Conservation (phyloP, 2,888 invertebrate species). For the Lymantria dispar region DNA sequence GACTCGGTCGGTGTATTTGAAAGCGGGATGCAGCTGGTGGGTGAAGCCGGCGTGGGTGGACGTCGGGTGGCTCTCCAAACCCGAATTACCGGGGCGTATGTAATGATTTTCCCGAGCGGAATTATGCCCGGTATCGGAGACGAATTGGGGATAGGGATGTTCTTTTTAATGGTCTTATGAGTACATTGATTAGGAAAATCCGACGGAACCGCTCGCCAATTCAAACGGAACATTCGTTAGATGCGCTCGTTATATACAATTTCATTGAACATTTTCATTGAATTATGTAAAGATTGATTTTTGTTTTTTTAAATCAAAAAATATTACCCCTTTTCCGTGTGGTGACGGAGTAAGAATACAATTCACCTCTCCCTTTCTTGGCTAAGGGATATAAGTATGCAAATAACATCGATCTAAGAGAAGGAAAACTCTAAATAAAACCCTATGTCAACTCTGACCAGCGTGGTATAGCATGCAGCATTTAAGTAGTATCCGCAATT, state of each 20-base stretch:
- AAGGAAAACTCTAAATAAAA: no score
- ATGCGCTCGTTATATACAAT: conserved; percentile 1
- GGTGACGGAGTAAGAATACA: no score
- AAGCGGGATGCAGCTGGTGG: conserved; percentile 80
- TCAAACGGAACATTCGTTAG: conserved; percentile 17
- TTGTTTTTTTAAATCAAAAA: no score
- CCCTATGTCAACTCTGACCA: no score
- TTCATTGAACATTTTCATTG: neutral
- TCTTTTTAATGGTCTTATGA: conserved; percentile 49
- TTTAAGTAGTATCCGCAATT: no score
- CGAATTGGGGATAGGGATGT: conserved; percentile 54
- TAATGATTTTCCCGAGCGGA: conserved; percentile 80
- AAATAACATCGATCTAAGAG: no score
- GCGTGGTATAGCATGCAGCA: no score
- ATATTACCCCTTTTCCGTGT: no score
- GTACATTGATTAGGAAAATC: conserved; percentile 47
- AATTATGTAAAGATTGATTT: no score
- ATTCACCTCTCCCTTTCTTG: no score
- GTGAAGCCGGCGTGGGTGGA: conserved; percentile 39
- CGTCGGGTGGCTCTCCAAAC: conserved; percentile 65
- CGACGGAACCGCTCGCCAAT: conserved; percentile 29
- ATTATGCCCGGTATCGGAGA: conserved; percentile 76
- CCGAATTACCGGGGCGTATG: conserved; percentile 81
- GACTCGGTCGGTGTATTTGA: conserved; percentile 72
- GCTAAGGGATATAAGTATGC: no score